phyloP scores from a whole-genome alignment of 2,888 invertebrate species.

The Parnassius orleans region DNA sequence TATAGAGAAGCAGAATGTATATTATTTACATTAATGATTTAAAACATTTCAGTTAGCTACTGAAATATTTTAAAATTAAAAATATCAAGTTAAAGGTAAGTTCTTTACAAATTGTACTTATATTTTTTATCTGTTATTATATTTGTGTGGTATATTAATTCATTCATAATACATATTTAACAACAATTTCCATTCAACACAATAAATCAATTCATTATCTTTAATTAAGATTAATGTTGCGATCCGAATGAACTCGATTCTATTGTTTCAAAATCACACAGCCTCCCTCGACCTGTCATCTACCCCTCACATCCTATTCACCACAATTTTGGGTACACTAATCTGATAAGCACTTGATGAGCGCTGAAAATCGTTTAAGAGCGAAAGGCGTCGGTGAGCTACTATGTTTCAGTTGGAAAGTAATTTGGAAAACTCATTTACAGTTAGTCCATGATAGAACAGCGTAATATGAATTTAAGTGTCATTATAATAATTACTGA shows the following conservation, averaged over 20 bases:
- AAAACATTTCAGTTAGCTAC: no score
- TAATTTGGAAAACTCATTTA: conserved; percentile 13
- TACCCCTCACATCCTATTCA: conserved; percentile 32
- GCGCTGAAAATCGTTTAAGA: conserved; percentile 44
- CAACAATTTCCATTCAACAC: not conserved
- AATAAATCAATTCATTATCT: conserved; percentile 7
- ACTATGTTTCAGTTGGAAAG: conserved; percentile 7
- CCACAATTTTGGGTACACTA: conserved; percentile 47
- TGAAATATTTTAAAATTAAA: no score
- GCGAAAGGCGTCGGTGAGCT: conserved; percentile 17
- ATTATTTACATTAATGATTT: no score
- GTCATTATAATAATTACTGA: not conserved
- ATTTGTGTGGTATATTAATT: no score
- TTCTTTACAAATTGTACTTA: no score
- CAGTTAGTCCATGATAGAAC: conserved; percentile 2
- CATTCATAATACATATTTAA: no score
- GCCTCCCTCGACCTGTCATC: conserved; percentile 31
- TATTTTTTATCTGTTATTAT: no score
- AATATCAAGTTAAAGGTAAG: no score
- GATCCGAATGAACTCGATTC: conserved; percentile 13
- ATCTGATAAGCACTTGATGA: conserved; percentile 58
- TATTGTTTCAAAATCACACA: conserved; percentile 20
- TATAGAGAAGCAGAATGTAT: no score
- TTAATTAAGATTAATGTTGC: conserved; percentile 24
- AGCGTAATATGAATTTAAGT: not conserved